Base-by-base conservation (phyloP, 2,113 vertebrate species). In the Acanthochromis polyacanthus region DNA sequence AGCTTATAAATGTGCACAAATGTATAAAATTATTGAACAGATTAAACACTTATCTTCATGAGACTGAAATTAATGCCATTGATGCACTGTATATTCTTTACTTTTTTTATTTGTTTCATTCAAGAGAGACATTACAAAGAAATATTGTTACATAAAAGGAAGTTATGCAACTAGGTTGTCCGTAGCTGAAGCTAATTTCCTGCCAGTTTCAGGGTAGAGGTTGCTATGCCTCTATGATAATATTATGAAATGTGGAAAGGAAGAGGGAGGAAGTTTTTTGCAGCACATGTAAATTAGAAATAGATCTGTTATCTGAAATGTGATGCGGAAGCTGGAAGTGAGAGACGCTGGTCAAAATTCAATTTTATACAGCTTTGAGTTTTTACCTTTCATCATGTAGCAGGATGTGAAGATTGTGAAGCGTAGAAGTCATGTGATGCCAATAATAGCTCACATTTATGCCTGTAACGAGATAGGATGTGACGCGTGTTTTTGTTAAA, bases 211-310 rank as follows among this genome's bases (percentile, higher is more conserved):
- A 25, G 0, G 1, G 9, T 51, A 6, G 20, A 10, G 17, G 9
- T 9, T 15, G 2, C 7, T 8, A 10, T 5, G 20, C 12, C 17
- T 63, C 11, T 40, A 12, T 43, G 23, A 3, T 63, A 22, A 60
- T 15, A 11, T n/a, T n/a, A 4, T n/a, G 36, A 68, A 25, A 3
- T 20, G 30, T 36, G 0, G 61, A 73, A 12, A 28, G 57, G 16
- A 3, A 43, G 36, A 11, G 59, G 38, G 72, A 59, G 67, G 68
- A 63, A 75, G 61, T 53, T 65, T 53, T n/a, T 22, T 4, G 4
- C n/a, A 63, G 45, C 12, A 14, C 25, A 66, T 79, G 71, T 17
- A 72, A 80, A 85, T 55, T 10, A 48, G 45, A 40, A 66, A 67
- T 60, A 32, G 59, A 28, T 72, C 32, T 74, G 38, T 71, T 48